Evolutionary conservation across 2,113 vertebrate genomes (phyloP).

Genomic region (Apus apus): DNA sequence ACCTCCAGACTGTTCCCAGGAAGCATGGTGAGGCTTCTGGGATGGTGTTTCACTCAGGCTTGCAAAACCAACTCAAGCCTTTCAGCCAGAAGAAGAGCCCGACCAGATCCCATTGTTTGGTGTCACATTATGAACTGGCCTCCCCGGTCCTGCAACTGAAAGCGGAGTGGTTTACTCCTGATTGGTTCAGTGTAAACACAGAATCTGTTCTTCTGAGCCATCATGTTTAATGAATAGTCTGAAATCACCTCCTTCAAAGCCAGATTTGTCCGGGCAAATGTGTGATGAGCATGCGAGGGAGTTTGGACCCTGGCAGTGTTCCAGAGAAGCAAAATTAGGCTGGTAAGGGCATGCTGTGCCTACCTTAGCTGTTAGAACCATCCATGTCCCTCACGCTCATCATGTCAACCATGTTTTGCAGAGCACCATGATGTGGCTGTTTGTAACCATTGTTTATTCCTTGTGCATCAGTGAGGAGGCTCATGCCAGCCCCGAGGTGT

Average conservation of each 20-base stretch:
- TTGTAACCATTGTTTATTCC: background rate
- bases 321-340: background rate
- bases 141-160: background rate
- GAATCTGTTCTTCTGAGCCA: background rate
- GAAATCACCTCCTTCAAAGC: fast-evolving
- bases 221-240: background rate
- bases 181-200: background rate
- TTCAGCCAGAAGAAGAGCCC: background rate
- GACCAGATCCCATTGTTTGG: background rate
- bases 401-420: background rate
- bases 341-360: fast-evolving
- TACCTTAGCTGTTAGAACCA: background rate
- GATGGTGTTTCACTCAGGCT: background rate
- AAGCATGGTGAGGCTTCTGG: background rate
- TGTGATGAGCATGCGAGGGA: background rate
- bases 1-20: background rate
- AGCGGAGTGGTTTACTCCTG: background rate
- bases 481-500: background rate
- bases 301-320: background rate
- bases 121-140: background rate
- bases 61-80: background rate
- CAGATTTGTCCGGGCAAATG: background rate
- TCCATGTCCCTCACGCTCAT: fast-evolving
- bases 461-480: background rate
- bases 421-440: background rate